phyloP scores from a whole-genome alignment of 2,797 vertebrate species.

The Cynopterus sphinx region DNA sequence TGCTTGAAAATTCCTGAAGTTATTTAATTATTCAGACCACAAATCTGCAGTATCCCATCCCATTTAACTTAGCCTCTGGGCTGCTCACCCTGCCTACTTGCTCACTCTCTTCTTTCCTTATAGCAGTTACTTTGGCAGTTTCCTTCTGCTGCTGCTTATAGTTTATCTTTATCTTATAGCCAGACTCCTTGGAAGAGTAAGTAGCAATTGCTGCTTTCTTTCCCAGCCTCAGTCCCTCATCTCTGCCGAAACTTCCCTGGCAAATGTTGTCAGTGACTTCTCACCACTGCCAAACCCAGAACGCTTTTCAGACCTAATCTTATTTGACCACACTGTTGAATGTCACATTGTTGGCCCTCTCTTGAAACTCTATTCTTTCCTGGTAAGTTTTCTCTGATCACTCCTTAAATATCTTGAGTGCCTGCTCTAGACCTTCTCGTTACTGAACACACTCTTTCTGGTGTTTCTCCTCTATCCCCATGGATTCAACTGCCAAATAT shows the following conservation, averaged over 20 bases:
- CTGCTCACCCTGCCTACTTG: background rate
- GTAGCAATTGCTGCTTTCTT: background rate
- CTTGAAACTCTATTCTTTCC: constrained; percentile 10
- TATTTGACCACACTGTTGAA: background rate
- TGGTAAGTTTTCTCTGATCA: background rate
- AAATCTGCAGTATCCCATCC: background rate
- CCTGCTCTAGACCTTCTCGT: background rate
- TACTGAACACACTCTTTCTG: background rate
- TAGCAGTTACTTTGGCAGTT: background rate
- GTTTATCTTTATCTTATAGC: constrained; percentile 43
- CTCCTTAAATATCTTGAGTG: background rate
- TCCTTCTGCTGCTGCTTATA: background rate
- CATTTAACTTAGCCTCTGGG: background rate
- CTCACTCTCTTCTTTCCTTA: background rate
- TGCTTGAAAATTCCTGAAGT: background rate
- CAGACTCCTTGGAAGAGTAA: background rate
- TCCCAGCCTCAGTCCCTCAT: background rate
- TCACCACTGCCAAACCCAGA: background rate
- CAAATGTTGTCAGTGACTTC: background rate
- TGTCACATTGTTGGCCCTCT: background rate
- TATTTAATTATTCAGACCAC: background rate
- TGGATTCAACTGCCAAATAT: background rate
- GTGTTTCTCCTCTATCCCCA: background rate
- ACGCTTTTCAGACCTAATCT: background rate
- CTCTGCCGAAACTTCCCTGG: background rate